Percentiles rank a stretch among this genome's conserved stretches.
phyloP scores from a whole-genome alignment of 2,797 vertebrate species.

The Acrossocheilus wenchowensis region DNA sequence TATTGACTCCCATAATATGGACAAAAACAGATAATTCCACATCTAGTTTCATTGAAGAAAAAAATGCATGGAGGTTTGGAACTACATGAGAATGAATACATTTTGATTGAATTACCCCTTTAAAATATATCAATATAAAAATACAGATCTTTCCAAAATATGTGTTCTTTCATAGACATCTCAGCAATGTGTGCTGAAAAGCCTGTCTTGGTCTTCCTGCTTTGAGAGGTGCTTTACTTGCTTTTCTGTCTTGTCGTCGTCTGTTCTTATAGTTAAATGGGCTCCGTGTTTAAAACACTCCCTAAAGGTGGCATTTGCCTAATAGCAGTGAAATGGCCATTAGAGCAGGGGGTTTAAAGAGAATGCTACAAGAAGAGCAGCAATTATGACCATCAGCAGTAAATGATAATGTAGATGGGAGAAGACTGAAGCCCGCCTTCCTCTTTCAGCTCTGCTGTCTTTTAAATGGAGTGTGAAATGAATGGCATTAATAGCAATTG shows the following conservation, averaged over 20 bases:
- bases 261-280: slow-evolving; percentile 43
- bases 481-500: slow-evolving; percentile 75
- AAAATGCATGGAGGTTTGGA: not conserved
- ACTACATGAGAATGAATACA: not conserved
- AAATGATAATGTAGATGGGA: slow-evolving; percentile 60
- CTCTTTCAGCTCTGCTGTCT: slow-evolving; percentile 32
- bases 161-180: not conserved
- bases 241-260: slow-evolving; percentile 1
- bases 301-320: slow-evolving; percentile 60
- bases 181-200: not conserved
- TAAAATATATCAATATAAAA: not conserved
- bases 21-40: not conserved
- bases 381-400: slow-evolving; percentile 65
- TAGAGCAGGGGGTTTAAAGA: slow-evolving; percentile 60
- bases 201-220: slow-evolving; percentile 18
- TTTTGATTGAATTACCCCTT: not conserved
- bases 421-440: slow-evolving; percentile 18
- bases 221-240: slow-evolving; percentile 34
- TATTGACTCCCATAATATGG: no score
- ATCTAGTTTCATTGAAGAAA: not conserved
- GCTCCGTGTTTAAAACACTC: slow-evolving; percentile 40
- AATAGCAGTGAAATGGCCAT: slow-evolving; percentile 65
- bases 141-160: not conserved
- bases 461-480: slow-evolving; percentile 78
- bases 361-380: slow-evolving; percentile 61